Evolutionary conservation across 2,113 vertebrate genomes (phyloP), one percentile per base, ranked within the genome.

Genomic region (Anser cygnoides): DNA sequence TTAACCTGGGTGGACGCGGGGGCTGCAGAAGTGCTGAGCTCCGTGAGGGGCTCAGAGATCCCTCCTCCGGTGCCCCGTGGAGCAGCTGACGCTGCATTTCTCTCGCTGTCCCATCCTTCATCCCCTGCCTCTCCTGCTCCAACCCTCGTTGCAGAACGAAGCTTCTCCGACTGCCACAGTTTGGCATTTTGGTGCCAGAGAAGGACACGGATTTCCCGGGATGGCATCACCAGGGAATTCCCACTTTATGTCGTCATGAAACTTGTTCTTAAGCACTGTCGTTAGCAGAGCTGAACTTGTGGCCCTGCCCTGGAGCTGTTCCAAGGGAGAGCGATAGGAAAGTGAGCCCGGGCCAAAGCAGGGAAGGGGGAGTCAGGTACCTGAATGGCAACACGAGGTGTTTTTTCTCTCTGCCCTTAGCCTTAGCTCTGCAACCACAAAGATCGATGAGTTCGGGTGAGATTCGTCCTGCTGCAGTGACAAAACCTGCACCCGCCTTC

Each of bases 351-450:
- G 49, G 26, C 57, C 57, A 14, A 20, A 3, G n/a, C 10, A 9
- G 75, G 72, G 13, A 3, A 1, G 4, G 33, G 22, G 28, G 16
- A 26, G 4, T 57, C 5, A 4, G 76, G 52, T 96, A 96, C 96
- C 96, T 97, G 95, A 97, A 97, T 0, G 92, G 88, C 43, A 97
- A 63, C 63, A 35, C 28, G 29, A 89, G 96, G 68, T 78, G 84
- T 11, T 82, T 97, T 94, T 77, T 98, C 84, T 97, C 97, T 76
- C 88, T 98, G 25, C 84, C 92, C 57, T 90, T 97, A 23, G 84
- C 89, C 33, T 97, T 97, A 91, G 82, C 79, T 96, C 97, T 98
- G 97, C 93, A 97, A 98, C 89, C 76, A 91, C 82, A 97, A 95
- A 85, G 50, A 93, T 55, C 29, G 23, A 3, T 39, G 52, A 16